phyloP scores from a whole-genome alignment of 1,140 invertebrate species.

The Drosophila tristis region DNA sequence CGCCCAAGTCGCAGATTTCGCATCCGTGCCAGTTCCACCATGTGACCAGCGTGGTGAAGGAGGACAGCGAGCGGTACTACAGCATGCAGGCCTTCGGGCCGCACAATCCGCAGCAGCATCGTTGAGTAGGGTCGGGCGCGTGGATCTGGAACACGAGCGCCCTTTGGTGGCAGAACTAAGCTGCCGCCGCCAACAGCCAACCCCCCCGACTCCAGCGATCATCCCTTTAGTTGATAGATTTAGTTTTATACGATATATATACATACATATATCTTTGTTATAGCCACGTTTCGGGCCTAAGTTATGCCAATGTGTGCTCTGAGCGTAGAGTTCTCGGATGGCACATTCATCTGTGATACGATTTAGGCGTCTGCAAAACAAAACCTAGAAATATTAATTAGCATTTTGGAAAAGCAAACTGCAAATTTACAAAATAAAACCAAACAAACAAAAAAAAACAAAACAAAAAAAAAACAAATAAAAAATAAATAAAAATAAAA shows the following conservation, averaged over 20 bases:
- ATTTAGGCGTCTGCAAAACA: constrained; percentile 62
- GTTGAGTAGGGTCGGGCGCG: constrained; percentile 79
- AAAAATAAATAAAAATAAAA: constrained; percentile 1
- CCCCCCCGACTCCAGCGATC: constrained; percentile 24
- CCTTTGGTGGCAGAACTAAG: constrained; percentile 76
- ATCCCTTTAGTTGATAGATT: constrained; percentile 18
- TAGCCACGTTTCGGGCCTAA: constrained; percentile 41
- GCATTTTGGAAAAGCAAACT: constrained; percentile 40
- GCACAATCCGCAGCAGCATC: constrained; percentile 72
- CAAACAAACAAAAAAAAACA: no score
- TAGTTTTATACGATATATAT: constrained; percentile 23
- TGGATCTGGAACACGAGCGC: constrained; percentile 80
- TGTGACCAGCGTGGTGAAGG: constrained; percentile 91
- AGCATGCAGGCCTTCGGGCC: constrained; percentile 87
- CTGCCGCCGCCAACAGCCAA: neutral
- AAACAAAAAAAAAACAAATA: constrained; percentile 34
- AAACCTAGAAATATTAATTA: constrained; percentile 36
- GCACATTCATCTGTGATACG: constrained; percentile 79
- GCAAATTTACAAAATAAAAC: no score
- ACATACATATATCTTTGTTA: constrained; percentile 50
- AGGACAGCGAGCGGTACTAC: constrained; percentile 88
- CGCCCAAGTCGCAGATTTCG: constrained; percentile 93
- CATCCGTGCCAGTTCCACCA: constrained; percentile 95
- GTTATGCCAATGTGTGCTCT: constrained; percentile 65
- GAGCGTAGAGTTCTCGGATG: constrained; percentile 5